phyloP scores from a whole-genome alignment of 2,888 invertebrate species.

The Brachyopa scutellaris region DNA sequence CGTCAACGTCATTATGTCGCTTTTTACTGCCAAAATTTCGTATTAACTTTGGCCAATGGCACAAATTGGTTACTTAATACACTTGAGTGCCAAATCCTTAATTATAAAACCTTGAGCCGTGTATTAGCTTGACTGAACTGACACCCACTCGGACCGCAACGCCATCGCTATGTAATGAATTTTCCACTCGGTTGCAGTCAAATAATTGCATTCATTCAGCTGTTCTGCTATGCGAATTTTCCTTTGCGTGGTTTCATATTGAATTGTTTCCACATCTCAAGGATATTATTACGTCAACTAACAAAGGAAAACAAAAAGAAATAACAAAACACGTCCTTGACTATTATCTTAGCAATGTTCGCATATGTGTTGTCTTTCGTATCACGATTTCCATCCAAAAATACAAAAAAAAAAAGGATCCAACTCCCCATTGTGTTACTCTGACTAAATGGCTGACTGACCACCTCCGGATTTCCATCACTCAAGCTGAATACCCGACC shows the following conservation, averaged over 20 bases:
- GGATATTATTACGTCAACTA: slow-evolving; percentile 41
- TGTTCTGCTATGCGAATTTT: slow-evolving; percentile 25
- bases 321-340: slow-evolving; percentile 34
- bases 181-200: slow-evolving; percentile 43
- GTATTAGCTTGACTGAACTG: too few relatives aligned
- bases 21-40: too few relatives aligned
- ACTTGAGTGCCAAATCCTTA: slow-evolving; percentile 16
- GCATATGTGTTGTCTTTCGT: slow-evolving; percentile 55
- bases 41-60: slow-evolving; percentile 10
- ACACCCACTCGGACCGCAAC: background rate
- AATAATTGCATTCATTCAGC: slow-evolving; percentile 59
- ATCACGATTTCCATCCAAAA: too few relatives aligned
- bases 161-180: slow-evolving; percentile 51
- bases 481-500: slow-evolving; percentile 54
- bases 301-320: background rate
- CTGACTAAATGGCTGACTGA: slow-evolving; percentile 42
- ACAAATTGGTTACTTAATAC: slow-evolving; percentile 17
- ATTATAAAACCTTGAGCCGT: background rate
- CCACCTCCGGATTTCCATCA: slow-evolving; percentile 65
- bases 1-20: background rate
- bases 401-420: too few relatives aligned
- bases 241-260: slow-evolving; percentile 48
- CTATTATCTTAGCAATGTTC: slow-evolving; percentile 56
- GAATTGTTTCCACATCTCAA: slow-evolving; percentile 54
- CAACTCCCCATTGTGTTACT: slow-evolving; percentile 42